Percentiles rank a stretch among this genome's conserved stretches.
Conservation (phyloP, 2,113 vertebrate genomes). For the Proteles cristata region DNA sequence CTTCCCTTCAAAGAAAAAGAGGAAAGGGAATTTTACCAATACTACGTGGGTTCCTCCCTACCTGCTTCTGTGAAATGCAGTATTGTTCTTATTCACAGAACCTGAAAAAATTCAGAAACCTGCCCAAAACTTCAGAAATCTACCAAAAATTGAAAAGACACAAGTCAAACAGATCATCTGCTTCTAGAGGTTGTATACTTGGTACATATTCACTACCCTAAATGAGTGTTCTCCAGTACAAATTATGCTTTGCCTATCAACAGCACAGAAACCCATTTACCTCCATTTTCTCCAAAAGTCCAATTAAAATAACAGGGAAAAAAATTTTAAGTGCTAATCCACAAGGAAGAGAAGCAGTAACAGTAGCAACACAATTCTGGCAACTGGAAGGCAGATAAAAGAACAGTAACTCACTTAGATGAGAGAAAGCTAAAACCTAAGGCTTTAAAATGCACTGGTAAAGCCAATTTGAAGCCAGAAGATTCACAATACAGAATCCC, state of each 20-base stretch:
- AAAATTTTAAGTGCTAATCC: background rate
- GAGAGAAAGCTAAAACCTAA: background rate
- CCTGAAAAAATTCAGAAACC: background rate
- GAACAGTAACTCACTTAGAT: background rate
- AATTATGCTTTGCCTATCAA: slow-evolving; percentile 5
- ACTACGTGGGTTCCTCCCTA: background rate
- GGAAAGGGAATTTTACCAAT: background rate
- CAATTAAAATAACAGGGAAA: background rate
- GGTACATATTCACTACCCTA: background rate
- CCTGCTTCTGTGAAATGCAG: background rate
- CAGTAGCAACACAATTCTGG: background rate
- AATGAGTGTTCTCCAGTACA: background rate
- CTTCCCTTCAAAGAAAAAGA: slow-evolving; percentile 7
- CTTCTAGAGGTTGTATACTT: background rate
- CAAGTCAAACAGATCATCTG: background rate
- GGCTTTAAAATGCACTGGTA: background rate
- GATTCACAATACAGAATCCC: background rate
- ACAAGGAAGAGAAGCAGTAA: background rate
- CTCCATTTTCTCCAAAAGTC: slow-evolving; percentile 32
- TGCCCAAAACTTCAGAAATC: background rate
- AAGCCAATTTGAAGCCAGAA: background rate
- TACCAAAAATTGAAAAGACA: background rate
- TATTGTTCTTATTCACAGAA: background rate
- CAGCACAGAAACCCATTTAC: slow-evolving; percentile 9
- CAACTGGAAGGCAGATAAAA: background rate